phyloP scores from a whole-genome alignment of 2,888 invertebrate genomes.

The Thera britannica region DNA sequence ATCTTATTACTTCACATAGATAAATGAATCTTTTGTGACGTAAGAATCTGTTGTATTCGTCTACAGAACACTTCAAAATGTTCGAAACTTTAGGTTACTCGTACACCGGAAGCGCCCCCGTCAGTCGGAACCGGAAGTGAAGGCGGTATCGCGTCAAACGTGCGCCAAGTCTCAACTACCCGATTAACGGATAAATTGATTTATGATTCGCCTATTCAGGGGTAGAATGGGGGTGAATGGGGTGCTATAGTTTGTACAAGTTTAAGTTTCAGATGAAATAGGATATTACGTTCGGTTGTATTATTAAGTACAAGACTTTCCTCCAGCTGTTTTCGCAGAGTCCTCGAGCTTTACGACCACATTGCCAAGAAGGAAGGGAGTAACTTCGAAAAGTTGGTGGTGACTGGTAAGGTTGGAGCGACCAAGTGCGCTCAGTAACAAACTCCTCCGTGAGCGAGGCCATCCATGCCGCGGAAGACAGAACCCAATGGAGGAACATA shows the following conservation, averaged over 20 bases:
- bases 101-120: constrained; percentile 24
- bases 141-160: constrained; percentile 55
- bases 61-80: not conserved
- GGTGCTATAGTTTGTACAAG: constrained; percentile 4
- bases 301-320: too few species aligned
- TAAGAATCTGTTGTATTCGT: not conserved
- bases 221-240: constrained; percentile 2
- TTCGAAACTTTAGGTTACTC: not conserved
- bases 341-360: too few species aligned
- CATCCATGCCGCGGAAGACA: too few species aligned
- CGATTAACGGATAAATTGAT: constrained; percentile 58
- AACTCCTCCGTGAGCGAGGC: too few species aligned
- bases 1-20: too few species aligned
- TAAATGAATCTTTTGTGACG: not conserved
- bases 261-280: not conserved
- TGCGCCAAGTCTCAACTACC: constrained; percentile 54
- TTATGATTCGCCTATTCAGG: constrained; percentile 44
- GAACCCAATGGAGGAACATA: too few species aligned
- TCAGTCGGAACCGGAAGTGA: constrained; percentile 53
- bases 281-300: not conserved
- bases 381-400: too few species aligned
- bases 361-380: too few species aligned
- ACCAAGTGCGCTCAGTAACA: too few species aligned
- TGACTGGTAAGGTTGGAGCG: too few species aligned
- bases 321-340: too few species aligned